A percentile compares a stretch with the other conserved stretches of the same genome.
These are phyloP conservation scores for Danaus chrysippus DNA, from an alignment of 2,888 invertebrate genomes.

Conservation along the genomic window DNA sequence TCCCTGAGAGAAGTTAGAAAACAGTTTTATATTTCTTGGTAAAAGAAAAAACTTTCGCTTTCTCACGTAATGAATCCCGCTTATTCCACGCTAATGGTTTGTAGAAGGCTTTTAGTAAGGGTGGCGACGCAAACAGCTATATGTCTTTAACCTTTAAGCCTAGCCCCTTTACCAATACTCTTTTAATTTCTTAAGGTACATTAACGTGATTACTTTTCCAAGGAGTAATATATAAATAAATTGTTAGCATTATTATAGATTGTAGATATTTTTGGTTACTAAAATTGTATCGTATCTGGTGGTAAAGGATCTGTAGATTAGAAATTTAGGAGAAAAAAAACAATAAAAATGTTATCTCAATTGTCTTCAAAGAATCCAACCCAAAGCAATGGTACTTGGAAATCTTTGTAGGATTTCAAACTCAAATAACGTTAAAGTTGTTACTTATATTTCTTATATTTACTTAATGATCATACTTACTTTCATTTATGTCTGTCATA, in stretches of 20 bases:
- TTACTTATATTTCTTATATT: no score
- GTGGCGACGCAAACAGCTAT: conserved; percentile 23
- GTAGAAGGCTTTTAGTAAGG: conserved; percentile 20
- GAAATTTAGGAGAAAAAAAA: no score
- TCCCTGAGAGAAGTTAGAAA: conserved; percentile 2
- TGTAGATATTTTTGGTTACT: no score
- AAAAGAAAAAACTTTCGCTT: conserved; percentile 5
- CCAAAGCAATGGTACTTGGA: no score
- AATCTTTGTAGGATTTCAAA: no score
- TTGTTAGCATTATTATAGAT: neutral
- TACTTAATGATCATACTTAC: no score
- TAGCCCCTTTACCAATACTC: conserved; percentile 19
- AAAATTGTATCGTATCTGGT: no score
- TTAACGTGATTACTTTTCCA: neutral
- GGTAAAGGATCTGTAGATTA: no score
- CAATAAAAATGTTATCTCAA: no score
- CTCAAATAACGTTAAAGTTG: no score
- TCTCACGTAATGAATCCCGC: conserved; percentile 18
- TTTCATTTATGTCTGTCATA: no score
- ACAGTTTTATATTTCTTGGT: conserved; percentile 2
- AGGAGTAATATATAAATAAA: neutral
- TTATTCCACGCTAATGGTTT: conserved; percentile 20
- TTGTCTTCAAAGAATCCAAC: no score
- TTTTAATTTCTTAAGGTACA: neutral
- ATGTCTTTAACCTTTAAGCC: conserved; percentile 26